Evolutionary conservation across 2,888 invertebrate species (phyloP), one percentile per base, ranked within the genome.

Genomic region (Temnothorax unifasciatus): DNA sequence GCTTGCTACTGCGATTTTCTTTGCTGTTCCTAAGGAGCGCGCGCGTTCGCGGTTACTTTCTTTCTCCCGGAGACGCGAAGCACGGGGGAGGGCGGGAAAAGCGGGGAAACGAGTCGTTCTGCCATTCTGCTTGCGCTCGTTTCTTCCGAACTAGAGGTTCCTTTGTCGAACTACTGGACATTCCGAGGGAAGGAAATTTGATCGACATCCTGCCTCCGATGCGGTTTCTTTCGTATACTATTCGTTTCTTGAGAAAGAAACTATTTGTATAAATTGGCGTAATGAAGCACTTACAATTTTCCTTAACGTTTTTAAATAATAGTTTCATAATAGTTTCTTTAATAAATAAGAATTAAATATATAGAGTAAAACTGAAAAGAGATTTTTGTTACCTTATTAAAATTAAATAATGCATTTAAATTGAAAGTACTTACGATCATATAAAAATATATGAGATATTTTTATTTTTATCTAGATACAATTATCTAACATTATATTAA

Each of bases 1-100:
- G 83, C 74, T 82, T 79, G 74, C 79, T 82, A 73, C 82, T 74
- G 66, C 86, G 91, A 86, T 88, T 91, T 89, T 90, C 88, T 87
- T 89, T 88, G 84, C 87, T 66, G 83, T 77, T 86, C 83, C 63
- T 81, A 83, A 82, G 82, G 85, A 84, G 77, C 82, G 84, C 83
- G 85, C 83, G 77, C 84, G 87, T 89, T 87, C 89, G 85, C 87
- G 88, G 84, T 87, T 88, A 75, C 79, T 87, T 81, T 66, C 81
- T 66, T 73, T 83, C 59, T 61, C 44, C 59, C 47, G n/a, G 50
- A 64, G 64, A 57, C 47, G 47, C 25, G 21, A 29, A 13, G 63
- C 64, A 66, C 44, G 8, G 47, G 47, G 18, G 63, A 13, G 47
- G 50, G 68, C 9, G 59, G 74, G 61, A 50, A 47, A 34, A 59